Evolutionary conservation across 2,113 vertebrate genomes (phyloP).

Genomic region (Edolisoma coerulescens): DNA sequence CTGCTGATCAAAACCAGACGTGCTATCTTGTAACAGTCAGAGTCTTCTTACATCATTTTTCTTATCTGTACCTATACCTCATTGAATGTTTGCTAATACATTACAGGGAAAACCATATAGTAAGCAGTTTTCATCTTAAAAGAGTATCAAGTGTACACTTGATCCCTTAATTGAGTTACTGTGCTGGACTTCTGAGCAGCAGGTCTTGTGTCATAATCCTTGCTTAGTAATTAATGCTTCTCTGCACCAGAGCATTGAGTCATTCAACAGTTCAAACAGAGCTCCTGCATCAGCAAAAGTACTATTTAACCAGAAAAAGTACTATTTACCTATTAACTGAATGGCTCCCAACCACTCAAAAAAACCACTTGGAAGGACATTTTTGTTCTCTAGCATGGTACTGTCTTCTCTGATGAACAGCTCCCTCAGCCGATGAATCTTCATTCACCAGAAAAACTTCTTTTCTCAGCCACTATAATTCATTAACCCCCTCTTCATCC

Average conservation of each 20-base stretch:
- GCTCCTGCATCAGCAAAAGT: neutral
- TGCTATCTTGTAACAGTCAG: neutral
- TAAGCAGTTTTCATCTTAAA: neutral
- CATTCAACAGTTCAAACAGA: neutral
- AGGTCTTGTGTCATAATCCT: neutral
- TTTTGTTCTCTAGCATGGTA: neutral
- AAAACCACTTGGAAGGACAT: neutral
- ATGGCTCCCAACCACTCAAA: neutral
- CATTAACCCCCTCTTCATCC: fast-evolving
- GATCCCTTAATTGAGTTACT: neutral
- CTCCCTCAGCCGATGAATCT: neutral
- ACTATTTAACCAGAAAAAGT: neutral
- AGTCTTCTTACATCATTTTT: neutral
- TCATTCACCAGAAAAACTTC: neutral
- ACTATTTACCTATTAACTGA: neutral
- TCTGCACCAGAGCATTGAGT: neutral
- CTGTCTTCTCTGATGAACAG: neutral
- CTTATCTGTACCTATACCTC: neutral
- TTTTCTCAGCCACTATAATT: neutral
- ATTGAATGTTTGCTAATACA: neutral
- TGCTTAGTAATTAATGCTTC: neutral
- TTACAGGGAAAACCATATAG: neutral
- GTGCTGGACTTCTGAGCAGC: neutral
- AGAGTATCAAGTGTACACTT: neutral
- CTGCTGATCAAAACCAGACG: neutral